Evolutionary conservation across 2,888 invertebrate genomes (phyloP).

Genomic region (Neoascia interrupta): DNA sequence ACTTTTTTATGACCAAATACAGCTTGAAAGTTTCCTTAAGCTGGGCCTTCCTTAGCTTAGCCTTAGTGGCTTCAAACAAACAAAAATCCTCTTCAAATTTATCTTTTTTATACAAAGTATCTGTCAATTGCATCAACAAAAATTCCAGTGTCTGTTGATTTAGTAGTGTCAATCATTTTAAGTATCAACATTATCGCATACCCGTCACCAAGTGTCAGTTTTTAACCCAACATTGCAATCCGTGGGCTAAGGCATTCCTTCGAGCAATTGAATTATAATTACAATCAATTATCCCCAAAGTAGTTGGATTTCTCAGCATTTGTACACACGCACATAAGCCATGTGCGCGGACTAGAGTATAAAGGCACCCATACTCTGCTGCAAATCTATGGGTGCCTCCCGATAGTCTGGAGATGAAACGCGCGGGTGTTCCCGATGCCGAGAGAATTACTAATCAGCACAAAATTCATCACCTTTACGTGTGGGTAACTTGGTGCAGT

Average conservation of each 20-base stretch:
- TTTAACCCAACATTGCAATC: slow-evolving; percentile 24
- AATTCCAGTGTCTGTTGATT: too few species aligned
- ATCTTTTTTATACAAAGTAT: too few species aligned
- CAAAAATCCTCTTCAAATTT: too few species aligned
- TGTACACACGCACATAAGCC: slow-evolving; percentile 35
- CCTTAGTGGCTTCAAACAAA: too few species aligned
- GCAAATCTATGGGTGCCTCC: slow-evolving; percentile 57
- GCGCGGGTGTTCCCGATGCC: slow-evolving; percentile 59
- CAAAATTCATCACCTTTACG: slow-evolving; percentile 70
- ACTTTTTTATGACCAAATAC: too few species aligned
- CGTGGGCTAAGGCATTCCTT: slow-evolving; percentile 49
- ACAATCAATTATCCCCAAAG: slow-evolving; percentile 58
- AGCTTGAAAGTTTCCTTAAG: too few species aligned
- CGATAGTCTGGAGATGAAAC: slow-evolving; percentile 64
- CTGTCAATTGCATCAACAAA: too few species aligned
- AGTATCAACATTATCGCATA: slow-evolving; percentile 59
- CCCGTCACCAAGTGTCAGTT: slow-evolving; percentile 57
- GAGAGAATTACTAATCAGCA: slow-evolving; percentile 66
- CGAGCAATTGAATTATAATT: slow-evolving; percentile 66
- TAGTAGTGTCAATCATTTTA: too few species aligned
- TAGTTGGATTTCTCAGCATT: slow-evolving; percentile 33
- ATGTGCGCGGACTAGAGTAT: slow-evolving; percentile 26
- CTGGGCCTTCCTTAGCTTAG: too few species aligned
- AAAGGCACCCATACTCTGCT: neutral
- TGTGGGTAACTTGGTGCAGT: slow-evolving; percentile 68